Evolutionary conservation across 1,140 invertebrate species (phyloP), one percentile per base, ranked within the genome.

Genomic region (Gryllus bimaculatus): DNA sequence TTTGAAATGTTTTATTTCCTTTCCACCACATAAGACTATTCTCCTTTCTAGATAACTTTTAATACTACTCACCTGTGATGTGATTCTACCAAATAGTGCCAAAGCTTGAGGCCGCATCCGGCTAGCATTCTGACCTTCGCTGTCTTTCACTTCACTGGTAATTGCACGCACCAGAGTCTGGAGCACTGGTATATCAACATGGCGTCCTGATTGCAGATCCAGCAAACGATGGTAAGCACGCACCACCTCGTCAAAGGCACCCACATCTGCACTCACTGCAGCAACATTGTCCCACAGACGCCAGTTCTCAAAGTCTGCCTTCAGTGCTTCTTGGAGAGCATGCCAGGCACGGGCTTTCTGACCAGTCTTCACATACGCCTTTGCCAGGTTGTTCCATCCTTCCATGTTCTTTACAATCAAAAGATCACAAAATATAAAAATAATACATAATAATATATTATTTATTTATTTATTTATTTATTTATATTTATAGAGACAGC

Each of bases 371-470:
- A 97, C 92, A 82, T 98, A 96, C 8, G 94, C 95, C 84, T 97
- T 96, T 13, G 96, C 94, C 77, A 99, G 87, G 87, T 99, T 99
- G 86, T 98, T 99, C 98, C 98, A 99, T 0, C 95, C 96, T 87
- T 99, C 96, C 85, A 96, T 98, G 81, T 93, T 93, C 87, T 95
- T 82, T 75, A 84, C 79, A 18, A 66, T 1, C 26, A 39, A 39
- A 39, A 39, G 26, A 5, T 39, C 26, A 39, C 26, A 39, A 2
- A 39, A 39, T 39, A 39, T 39, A 39, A 39, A 39, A 39, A 39
- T 39, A 1, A 39, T 39, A 39, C 26, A 39, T 39, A 2, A 39
- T 39, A 2, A 39, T 39, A 39, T 39, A 39, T 39, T 39, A 39
- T 39, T 39, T 39, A 39, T 39, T 2, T 5, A 39, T 39, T n/a